Evolutionary conservation across 2,797 vertebrate genomes (phyloP).

Genomic region (Naso thynnoides): DNA sequence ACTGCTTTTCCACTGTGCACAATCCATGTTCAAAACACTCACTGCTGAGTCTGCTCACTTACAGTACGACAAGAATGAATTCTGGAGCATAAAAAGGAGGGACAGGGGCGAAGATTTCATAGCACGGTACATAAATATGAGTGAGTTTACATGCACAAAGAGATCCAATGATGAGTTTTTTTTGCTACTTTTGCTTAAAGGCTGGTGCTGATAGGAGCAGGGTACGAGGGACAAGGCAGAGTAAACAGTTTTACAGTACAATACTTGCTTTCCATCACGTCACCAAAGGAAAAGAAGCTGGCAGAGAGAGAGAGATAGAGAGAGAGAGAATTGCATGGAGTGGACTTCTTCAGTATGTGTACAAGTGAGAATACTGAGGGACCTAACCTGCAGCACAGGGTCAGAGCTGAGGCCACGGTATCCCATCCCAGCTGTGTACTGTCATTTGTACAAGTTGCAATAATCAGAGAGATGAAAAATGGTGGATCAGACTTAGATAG

Average conservation of each 20-base stretch:
- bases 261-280: conserved; percentile 84
- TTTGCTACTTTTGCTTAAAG: conserved; percentile 76
- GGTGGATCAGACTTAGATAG: conserved; percentile 35
- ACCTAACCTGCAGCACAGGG: conserved; percentile 45
- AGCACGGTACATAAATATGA: conserved; percentile 85
- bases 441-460: conserved; percentile 16
- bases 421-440: conserved; percentile 30
- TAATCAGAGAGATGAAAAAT: conserved; percentile 33
- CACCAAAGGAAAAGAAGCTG: conserved; percentile 74
- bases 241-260: conserved; percentile 79
- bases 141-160: conserved; percentile 81
- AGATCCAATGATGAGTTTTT: conserved; percentile 61
- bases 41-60: conserved; percentile 82
- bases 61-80: conserved; percentile 82
- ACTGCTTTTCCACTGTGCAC: conserved; percentile 77
- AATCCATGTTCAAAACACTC: conserved; percentile 78
- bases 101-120: conserved; percentile 65
- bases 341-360: conserved; percentile 51
- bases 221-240: conserved; percentile 70
- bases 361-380: conserved; percentile 54
- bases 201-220: conserved; percentile 70
- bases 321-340: conserved; percentile 34
- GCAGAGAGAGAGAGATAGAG: conserved; percentile 49
- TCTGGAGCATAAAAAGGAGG: conserved; percentile 64
- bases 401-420: conserved; percentile 46